These are phyloP conservation scores for Tetragnatha montana DNA, from an alignment of 2,888 invertebrate species.

Conservation along the genomic window DNA sequence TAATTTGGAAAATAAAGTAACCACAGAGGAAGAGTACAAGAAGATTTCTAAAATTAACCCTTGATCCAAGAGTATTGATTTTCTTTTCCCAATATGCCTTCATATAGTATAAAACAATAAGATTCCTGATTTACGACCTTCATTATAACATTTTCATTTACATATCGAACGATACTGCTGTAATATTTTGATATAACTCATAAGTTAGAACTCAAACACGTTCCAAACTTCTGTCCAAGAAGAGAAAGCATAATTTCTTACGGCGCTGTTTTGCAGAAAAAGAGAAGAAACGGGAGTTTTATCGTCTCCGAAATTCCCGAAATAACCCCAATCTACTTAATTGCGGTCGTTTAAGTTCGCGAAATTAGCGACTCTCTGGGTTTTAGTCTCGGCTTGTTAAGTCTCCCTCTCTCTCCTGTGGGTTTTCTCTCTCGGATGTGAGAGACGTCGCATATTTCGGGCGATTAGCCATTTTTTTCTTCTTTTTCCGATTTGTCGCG, in stretches of 20 bases:
- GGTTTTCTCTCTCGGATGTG: not conserved
- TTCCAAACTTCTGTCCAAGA: not conserved
- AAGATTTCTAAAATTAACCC: too few relatives aligned
- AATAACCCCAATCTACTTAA: not conserved
- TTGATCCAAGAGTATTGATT: too few relatives aligned
- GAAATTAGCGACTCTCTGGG: constrained; percentile 14
- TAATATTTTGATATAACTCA: not conserved
- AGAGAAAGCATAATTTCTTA: not conserved
- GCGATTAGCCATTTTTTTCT: not conserved
- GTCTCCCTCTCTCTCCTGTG: not conserved
- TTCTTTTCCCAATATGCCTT: too few relatives aligned
- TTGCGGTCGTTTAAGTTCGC: not conserved
- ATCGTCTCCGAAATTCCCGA: not conserved
- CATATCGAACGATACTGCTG: too few relatives aligned
- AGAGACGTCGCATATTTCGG: not conserved
- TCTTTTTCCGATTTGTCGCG: not conserved
- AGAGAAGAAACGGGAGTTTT: not conserved
- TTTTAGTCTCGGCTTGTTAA: constrained; percentile 39
- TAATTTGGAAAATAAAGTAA: too few relatives aligned
- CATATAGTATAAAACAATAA: too few relatives aligned
- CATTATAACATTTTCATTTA: too few relatives aligned
- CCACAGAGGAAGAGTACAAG: too few relatives aligned
- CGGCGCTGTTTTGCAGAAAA: not conserved
- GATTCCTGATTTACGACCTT: too few relatives aligned
- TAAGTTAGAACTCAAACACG: not conserved